phyloP scores from a whole-genome alignment of 2,797 vertebrate species.

The Enoplosus armatus region DNA sequence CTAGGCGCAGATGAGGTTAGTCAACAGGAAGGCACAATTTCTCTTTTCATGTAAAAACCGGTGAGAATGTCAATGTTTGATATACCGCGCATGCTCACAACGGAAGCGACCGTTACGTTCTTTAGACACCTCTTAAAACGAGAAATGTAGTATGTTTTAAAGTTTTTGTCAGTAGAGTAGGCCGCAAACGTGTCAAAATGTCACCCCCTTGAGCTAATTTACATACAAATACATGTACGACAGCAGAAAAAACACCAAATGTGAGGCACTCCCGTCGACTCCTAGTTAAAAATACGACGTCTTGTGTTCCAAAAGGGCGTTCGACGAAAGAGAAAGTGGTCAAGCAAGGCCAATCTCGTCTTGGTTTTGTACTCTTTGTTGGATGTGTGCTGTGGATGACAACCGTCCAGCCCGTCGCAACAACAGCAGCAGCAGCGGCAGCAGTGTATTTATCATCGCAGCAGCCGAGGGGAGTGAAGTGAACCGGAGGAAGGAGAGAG shows the following conservation, averaged over 20 bases:
- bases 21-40: not conserved
- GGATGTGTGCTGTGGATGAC: constrained; percentile 75
- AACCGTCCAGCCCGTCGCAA: constrained; percentile 67
- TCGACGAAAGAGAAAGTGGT: not conserved
- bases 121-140: not conserved
- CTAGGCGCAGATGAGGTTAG: not conserved
- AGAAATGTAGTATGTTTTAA: not conserved
- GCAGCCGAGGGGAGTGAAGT: constrained; percentile 62
- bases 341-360: not conserved
- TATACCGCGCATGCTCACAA: not conserved
- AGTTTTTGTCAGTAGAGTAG: not conserved
- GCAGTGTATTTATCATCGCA: constrained; percentile 48
- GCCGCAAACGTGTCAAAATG: fast-evolving
- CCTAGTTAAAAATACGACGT: not conserved
- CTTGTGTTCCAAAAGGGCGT: not conserved
- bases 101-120: fast-evolving
- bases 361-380: constrained; percentile 41
- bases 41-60: not conserved
- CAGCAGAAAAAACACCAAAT: not conserved
- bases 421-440: constrained; percentile 63
- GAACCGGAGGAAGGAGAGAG: constrained; percentile 47
- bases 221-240: not conserved
- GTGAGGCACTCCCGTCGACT: not conserved
- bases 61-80: not conserved
- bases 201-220: fast-evolving